A percentile compares a stretch with the other conserved stretches of the same genome.
phyloP scores from a whole-genome alignment of 2,797 vertebrate genomes.

The Chanos chanos region DNA sequence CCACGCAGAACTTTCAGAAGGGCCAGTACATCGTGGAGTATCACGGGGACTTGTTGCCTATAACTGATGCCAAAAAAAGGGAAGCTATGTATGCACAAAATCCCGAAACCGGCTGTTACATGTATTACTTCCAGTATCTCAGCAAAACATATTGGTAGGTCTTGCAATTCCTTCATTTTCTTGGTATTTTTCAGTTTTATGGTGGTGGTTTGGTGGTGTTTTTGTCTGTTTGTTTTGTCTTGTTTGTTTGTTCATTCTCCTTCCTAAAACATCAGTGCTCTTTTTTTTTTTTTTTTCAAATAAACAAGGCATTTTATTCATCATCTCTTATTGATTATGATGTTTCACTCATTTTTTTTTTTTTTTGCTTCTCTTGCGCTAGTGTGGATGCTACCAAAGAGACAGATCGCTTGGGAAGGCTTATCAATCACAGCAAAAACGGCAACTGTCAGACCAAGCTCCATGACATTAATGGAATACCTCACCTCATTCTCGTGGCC shows the following conservation, averaged over 20 bases:
- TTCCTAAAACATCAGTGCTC: too few relatives aligned
- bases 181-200: too few relatives aligned
- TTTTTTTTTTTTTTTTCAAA: too few relatives aligned
- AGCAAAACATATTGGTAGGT: slow-evolving; percentile 95
- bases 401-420: slow-evolving; percentile 81
- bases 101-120: slow-evolving; percentile 94
- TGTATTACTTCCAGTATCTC: slow-evolving; percentile 98
- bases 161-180: too few relatives aligned
- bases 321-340: background rate
- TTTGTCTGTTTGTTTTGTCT: too few relatives aligned
- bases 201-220: too few relatives aligned
- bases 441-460: slow-evolving; percentile 98
- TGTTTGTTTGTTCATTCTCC: too few relatives aligned
- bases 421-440: slow-evolving; percentile 96
- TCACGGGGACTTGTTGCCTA: slow-evolving; percentile 92
- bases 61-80: slow-evolving; percentile 84
- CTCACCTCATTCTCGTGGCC: slow-evolving; percentile 94
- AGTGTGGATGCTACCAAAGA: slow-evolving; percentile 95
- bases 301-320: too few relatives aligned
- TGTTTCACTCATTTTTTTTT: slow-evolving; percentile 11
- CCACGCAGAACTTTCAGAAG: slow-evolving; percentile 84
- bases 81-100: slow-evolving; percentile 89
- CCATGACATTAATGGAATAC: slow-evolving; percentile 86
- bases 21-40: slow-evolving; percentile 98
- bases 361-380: background rate